Evolutionary conservation across 2,888 invertebrate genomes (phyloP).

Genomic region (Cephus nigrinus): DNA sequence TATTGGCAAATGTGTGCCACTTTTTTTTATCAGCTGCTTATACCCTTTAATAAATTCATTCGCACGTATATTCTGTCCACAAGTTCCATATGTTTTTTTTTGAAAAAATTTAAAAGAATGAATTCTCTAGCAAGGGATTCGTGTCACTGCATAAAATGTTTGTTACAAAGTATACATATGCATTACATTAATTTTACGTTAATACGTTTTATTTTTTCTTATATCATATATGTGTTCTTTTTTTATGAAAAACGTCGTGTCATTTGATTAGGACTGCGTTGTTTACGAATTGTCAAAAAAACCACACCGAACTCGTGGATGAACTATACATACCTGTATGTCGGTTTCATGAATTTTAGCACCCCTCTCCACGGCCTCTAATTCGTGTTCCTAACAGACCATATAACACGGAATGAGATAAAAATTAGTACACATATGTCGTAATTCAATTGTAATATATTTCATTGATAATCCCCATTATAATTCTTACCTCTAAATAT

Average conservation of each 20-base stretch:
- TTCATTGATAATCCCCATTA: neutral
- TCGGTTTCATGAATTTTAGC: slow-evolving; percentile 4
- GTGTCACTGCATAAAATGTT: no score
- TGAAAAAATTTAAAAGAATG: no score
- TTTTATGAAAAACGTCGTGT: no score
- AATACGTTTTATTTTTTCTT: no score
- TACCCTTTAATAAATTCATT: neutral
- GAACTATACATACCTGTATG: neutral
- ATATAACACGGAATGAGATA: neutral
- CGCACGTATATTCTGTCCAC: neutral
- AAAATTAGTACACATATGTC: neutral
- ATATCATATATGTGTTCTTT: no score
- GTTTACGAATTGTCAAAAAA: no score
- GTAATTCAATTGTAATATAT: neutral
- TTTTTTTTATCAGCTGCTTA: neutral
- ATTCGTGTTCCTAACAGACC: slow-evolving; percentile 22
- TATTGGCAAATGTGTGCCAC: neutral
- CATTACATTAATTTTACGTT: no score
- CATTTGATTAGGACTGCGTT: no score
- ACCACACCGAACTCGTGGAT: no score
- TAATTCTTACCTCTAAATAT: neutral
- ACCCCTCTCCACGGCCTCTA: slow-evolving; percentile 25
- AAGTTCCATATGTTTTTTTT: no score
- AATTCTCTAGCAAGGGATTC: no score
- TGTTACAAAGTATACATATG: no score